Evolutionary conservation across 37 sponge, comb jelly and placozoan genomes (phyloP), one percentile per base, ranked within the genome.

Genomic region (Bolinopsis microptera): DNA sequence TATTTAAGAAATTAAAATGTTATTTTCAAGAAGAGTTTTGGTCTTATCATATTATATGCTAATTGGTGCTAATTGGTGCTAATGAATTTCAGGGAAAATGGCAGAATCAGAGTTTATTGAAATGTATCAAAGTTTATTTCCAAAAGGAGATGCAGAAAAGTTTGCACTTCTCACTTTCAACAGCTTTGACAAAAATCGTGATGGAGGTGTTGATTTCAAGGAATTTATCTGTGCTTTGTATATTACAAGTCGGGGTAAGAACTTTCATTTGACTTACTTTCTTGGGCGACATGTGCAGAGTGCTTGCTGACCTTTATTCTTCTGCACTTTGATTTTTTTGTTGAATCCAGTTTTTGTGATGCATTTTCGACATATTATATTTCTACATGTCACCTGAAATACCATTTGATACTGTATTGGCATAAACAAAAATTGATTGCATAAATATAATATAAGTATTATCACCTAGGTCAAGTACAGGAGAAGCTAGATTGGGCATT

Each of bases 141-240:
- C 75, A 72, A 72, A 72, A 28, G 75, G 75, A 72, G 75, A 72
- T n/a, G 75, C 75, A 8, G 3, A 72, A 21, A 30, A n/a, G 5
- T 72, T 72, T 21, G 75, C 75, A 3, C 27, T 28, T 72, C 75
- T 72, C 27, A 72, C 75, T 8, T 72, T 72, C 75, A 72, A 72
- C 5, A 72, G 75, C 18, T 72, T 72, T 28, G 75, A 72, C 75
- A 72, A 28, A 28, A 72, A 72, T 28, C 22, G 75, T 30, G 75
- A 72, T 72, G 75, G 75, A 8, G 75, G 75, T 72, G 75, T 72
- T n/a, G 75, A 72, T 72, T 72, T 72, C 75, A 72, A 72, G 26
- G 75, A 72, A 72, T 72, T 72, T 72, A 72, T 72, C 13, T 72
- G 75, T 72, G 75, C 75, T 23, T n/a, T 72, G 3, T 72, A 72